Evolutionary conservation across 1,140 invertebrate species (phyloP).

Genomic region (Cydia strobilella): DNA sequence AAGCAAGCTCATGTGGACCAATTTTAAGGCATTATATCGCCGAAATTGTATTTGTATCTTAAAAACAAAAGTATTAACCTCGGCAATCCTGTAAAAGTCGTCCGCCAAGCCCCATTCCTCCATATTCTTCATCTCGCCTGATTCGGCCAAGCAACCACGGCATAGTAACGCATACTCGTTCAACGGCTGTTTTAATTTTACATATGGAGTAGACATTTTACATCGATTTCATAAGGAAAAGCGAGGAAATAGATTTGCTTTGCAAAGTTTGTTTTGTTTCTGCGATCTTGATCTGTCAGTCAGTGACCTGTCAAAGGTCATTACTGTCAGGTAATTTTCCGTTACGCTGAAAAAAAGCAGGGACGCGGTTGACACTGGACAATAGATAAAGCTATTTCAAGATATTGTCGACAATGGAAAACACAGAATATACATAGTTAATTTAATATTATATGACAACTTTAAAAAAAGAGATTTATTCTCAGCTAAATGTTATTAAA

Average conservation of each 20-base stretch:
- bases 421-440: too few relatives aligned
- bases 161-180: conserved; percentile 49
- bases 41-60: conserved; percentile 25
- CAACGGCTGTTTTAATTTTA: conserved; percentile 32
- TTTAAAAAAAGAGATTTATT: too few relatives aligned
- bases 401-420: too few relatives aligned
- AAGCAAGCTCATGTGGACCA: not conserved
- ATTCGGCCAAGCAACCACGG: conserved; percentile 56
- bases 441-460: too few relatives aligned
- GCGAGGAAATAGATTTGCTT: not conserved
- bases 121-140: conserved; percentile 68
- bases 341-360: not conserved
- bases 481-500: not conserved
- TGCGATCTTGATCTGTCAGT: conserved; percentile 4
- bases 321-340: not conserved
- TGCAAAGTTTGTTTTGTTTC: conserved; percentile 22
- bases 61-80: conserved; percentile 44
- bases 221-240: not conserved
- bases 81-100: conserved; percentile 59
- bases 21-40: not conserved
- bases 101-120: conserved; percentile 57
- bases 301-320: conserved; percentile 12
- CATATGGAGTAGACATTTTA: conserved; percentile 40
- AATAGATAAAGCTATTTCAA: too few relatives aligned
- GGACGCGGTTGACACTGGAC: not conserved